phyloP scores from a whole-genome alignment of 1,140 invertebrate genomes.

The Monochamus saltuarius region DNA sequence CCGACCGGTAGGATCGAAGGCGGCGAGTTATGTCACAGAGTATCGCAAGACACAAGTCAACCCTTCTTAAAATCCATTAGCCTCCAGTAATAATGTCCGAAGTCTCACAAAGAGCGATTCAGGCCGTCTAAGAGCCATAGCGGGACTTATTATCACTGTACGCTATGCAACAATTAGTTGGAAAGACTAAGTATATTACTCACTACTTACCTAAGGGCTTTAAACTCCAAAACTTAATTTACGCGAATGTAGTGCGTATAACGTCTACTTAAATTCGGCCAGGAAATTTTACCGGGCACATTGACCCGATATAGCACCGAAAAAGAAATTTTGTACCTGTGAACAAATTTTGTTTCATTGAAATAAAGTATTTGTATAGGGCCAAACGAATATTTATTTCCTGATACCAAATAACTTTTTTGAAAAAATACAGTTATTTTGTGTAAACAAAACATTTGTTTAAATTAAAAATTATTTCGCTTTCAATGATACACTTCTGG shows the following conservation, averaged over 20 bases:
- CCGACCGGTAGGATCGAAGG: constrained; percentile 10
- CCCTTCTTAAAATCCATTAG: constrained; percentile 53
- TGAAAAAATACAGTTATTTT: no score
- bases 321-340: no score
- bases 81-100: constrained; percentile 52
- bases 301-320: no score
- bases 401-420: no score
- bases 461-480: no score
- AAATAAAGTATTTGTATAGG: no score
- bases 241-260: constrained; percentile 36
- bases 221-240: constrained; percentile 50
- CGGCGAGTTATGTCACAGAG: constrained; percentile 5
- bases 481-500: no score
- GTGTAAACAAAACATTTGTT: no score
- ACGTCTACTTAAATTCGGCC: no score
- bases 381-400: no score
- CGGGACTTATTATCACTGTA: constrained; percentile 48
- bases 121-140: constrained; percentile 45
- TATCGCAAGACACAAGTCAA: constrained; percentile 40
- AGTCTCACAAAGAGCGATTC: constrained; percentile 51
- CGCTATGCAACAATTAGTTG: constrained; percentile 50
- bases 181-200: constrained; percentile 50
- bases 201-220: constrained; percentile 50
- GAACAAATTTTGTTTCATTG: no score
- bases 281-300: no score